Evolutionary conservation across 2,113 vertebrate species (phyloP), one percentile per base, ranked within the genome.

Genomic region (Sturnira hondurensis): DNA sequence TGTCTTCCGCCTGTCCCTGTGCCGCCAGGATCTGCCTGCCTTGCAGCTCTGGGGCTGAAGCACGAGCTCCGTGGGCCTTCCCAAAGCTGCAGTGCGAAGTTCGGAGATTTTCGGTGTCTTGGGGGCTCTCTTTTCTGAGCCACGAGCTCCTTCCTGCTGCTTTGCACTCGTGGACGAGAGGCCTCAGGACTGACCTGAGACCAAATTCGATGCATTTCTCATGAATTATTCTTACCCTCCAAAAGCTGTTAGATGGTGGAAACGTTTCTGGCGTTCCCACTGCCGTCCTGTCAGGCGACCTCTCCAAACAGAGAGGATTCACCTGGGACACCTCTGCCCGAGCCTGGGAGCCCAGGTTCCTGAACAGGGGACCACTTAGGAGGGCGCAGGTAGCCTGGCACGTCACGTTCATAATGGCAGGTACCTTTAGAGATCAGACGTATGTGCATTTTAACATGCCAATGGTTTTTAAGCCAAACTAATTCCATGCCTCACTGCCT

Each of bases 121-220:
- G 0, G 14, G 28, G 2, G 13, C 71, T 36, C 56, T 73, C 45
- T 38, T 83, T 67, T 38, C 74, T 11, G 41, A 0, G 11, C 83
- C 31, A 70, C 12, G 26, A 65, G 33, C 20, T 76, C 22, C 15
- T 91, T 88, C 68, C 4, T 86, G 89, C 47, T 31, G 2, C 50
- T 71, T 94, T 81, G 24, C 54, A 7, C 20, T 86, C 45, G 58
- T 43, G 89, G 78, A 52, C 31, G 15, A 91, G 33, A 63, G 38
- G n/a, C 36, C 56, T 54, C 24, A 22, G 13, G 13, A 67, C 17
- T 11, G 16, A 36, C 5, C 0, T 70, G 78, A 82, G 86, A 71
- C 6, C 24, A 76, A 65, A 89, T 41, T 74, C 58, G 13, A 74
- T 80, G 80, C 16, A 74, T 92, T 94, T 68, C 82, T 74, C 52